Conservation (phyloP, 2,888 invertebrate genomes). For the Cephus runcator region DNA sequence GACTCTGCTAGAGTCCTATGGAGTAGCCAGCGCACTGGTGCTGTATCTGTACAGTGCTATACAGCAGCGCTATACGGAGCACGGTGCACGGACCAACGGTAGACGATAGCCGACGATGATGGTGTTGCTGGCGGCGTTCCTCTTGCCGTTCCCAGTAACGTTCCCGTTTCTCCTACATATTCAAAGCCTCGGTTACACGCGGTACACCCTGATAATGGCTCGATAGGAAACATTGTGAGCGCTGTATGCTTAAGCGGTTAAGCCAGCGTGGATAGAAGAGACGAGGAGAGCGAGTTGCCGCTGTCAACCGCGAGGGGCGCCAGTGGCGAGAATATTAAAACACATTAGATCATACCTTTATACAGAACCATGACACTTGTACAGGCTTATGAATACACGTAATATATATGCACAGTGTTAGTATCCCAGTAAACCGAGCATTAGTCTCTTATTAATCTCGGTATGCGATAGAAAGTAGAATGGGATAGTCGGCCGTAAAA, state of each 20-base stretch:
- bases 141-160: not conserved
- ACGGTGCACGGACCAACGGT: not conserved
- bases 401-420: not conserved
- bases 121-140: not conserved
- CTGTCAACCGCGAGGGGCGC: not conserved
- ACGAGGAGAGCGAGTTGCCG: not conserved
- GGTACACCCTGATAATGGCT: conserved; percentile 17
- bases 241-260: conserved; percentile 3
- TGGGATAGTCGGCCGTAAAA: conserved; percentile 12
- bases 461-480: conserved; percentile 10
- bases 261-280: not conserved
- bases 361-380: not conserved
- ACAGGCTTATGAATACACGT: not conserved
- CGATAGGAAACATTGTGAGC: conserved; percentile 10
- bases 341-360: not conserved
- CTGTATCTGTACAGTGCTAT: not conserved
- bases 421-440: conserved; percentile 1
- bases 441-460: conserved; percentile 12
- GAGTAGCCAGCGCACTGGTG: not conserved
- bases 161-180: conserved; percentile 19
- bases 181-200: conserved; percentile 21
- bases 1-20: not conserved
- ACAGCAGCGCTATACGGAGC: not conserved
- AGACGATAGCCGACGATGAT: not conserved
- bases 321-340: not conserved